Evolutionary conservation across 2,113 vertebrate genomes (phyloP), one percentile per base, ranked within the genome.

Genomic region (Nothoprocta perdicaria): DNA sequence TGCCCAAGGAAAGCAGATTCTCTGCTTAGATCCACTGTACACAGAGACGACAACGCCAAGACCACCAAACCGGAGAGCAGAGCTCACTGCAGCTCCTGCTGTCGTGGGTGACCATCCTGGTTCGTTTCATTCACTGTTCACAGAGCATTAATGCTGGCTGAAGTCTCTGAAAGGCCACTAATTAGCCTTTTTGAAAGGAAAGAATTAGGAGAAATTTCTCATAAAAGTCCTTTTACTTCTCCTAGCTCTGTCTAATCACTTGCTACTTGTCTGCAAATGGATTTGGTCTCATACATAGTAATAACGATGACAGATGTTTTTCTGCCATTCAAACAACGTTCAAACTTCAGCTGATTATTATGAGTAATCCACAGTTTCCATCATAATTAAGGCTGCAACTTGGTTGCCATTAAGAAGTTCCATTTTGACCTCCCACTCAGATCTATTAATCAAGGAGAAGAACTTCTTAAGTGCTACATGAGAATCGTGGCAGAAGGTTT

Each of bases 271-370:
- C 94, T 95, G 89, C 79, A 95, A 95, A 92, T 89, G 79, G 84
- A 63, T 96, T 94, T 89, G 63, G 88, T 88, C 84, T 95, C 90
- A 90, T 84, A 93, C 81, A 92, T 72, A 87, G 75, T 82, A 90
- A 88, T 94, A 88, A 90, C 27, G 72, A 89, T 92, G 75, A 95
- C 94, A 93, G 91, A 94, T 94, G 92, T 95, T 96, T 94, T 90
- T 87, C 92, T 95, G 86, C 68, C 92, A 91, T 85, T 91, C 92
- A 94, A 95, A 95, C 41, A 55, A 90, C 93, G 87, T 91, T 95
- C 92, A 94, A 87, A 82, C 41, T 94, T 85, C 19, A 57, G 81
- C 87, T 89, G 84, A 89, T 93, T 90, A 93, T 93, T 96, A 74
- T 80, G 72, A 93, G 71, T 71, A 92, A 88, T 81, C 81, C 77